These are phyloP conservation scores for Euclidia mi DNA, from an alignment of 2,888 invertebrate species.

Conservation along the genomic window DNA sequence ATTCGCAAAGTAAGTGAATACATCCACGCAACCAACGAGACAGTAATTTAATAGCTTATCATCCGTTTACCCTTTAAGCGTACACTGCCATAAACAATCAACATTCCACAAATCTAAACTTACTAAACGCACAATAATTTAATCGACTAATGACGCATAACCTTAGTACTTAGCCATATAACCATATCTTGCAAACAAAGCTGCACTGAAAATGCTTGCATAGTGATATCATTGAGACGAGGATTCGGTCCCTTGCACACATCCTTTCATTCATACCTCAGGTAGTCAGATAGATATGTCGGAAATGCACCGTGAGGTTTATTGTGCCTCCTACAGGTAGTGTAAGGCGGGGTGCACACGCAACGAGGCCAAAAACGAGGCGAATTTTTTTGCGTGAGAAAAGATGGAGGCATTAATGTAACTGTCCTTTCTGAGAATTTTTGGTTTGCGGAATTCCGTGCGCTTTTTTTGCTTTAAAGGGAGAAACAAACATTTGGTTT, in stretches of 20 bases:
- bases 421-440: conserved; percentile 25
- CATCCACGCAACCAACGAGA: no score
- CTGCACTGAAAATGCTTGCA: conserved; percentile 29
- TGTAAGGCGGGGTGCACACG: conserved; percentile 26
- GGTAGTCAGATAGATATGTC: conserved; percentile 48
- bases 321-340: conserved; percentile 49
- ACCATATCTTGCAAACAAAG: conserved; percentile 31
- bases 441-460: conserved; percentile 2
- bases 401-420: conserved; percentile 9
- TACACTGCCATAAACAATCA: neutral
- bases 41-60: no score
- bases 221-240: conserved; percentile 52
- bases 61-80: no score
- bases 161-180: conserved; percentile 12
- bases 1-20: no score
- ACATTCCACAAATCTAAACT: neutral
- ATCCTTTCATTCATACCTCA: conserved; percentile 60
- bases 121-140: neutral
- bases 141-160: conserved; percentile 15
- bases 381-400: conserved; percentile 36
- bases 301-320: conserved; percentile 35
- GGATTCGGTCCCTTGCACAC: conserved; percentile 45
- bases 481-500: no score
- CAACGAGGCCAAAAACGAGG: neutral
- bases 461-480: no score